Evolutionary conservation across 2,113 vertebrate species (phyloP).

Genomic region (Rousettus leschenaultii): DNA sequence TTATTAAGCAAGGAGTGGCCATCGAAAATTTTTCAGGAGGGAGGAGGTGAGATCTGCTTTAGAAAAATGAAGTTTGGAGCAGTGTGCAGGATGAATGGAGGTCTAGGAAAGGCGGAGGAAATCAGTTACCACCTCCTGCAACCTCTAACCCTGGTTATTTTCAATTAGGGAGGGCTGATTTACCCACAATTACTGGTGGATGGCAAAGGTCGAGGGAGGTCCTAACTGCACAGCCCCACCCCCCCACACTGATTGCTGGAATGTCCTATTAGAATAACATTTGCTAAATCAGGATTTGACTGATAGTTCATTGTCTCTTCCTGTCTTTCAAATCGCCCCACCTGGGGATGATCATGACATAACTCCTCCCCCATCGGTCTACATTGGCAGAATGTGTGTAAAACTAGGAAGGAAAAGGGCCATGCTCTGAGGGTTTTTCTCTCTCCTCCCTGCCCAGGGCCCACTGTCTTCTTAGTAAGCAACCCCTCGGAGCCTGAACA

Average conservation of each 20-base stretch:
- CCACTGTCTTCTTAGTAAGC: not conserved
- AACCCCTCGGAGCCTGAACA: not conserved
- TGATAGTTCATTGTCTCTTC: not conserved
- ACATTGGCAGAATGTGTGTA: no score
- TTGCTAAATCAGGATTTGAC: not conserved
- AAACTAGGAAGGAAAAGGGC: not conserved
- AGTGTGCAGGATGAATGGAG: not conserved
- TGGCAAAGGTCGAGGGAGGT: not conserved
- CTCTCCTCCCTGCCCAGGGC: not conserved
- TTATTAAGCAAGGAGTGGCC: not conserved
- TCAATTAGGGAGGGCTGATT: not conserved
- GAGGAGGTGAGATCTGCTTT: not conserved
- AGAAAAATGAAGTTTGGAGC: not conserved
- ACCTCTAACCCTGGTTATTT: not conserved
- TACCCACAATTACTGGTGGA: not conserved
- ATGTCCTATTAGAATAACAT: not conserved
- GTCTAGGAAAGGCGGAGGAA: not conserved
- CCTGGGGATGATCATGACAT: not conserved
- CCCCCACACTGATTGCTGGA: not conserved
- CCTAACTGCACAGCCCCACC: accelerated
- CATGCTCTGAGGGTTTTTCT: not conserved
- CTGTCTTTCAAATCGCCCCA: not conserved
- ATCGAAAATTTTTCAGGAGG: not conserved
- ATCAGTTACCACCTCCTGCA: not conserved
- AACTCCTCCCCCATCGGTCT: no score